These are phyloP conservation scores for Candidula unifasciata DNA, from an alignment of 2,888 invertebrate genomes.

Conservation along the genomic window DNA sequence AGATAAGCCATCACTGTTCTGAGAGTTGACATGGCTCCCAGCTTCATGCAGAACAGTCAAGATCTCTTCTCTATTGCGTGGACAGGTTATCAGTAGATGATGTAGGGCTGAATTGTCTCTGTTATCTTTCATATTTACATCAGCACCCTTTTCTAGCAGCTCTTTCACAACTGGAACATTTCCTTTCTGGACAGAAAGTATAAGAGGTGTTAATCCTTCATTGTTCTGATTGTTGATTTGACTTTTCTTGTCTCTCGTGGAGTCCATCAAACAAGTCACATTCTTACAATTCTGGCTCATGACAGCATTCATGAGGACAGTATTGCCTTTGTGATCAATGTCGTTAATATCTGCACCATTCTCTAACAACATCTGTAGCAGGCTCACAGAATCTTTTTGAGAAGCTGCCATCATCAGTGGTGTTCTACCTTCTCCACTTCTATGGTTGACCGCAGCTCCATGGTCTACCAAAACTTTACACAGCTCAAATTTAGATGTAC, in stretches of 20 bases:
- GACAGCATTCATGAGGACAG: not conserved
- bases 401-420: conserved; percentile 20
- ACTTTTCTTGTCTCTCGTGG: too few species aligned
- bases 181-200: not conserved
- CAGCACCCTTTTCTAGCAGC: too few species aligned
- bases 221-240: not conserved
- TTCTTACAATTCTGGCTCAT: not conserved
- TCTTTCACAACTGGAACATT: not conserved
- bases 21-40: conserved; percentile 10
- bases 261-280: not conserved
- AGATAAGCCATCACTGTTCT: conserved; percentile 13
- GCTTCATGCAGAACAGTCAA: not conserved
- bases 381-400: not conserved
- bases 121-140: too few species aligned
- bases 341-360: too few species aligned
- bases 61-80: not conserved
- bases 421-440: not conserved
- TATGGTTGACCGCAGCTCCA: not conserved
- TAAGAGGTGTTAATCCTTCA: not conserved
- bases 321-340: not conserved
- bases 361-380: too few species aligned
- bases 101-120: not conserved
- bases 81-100: not conserved
- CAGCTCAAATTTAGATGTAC: not conserved
- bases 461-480: too few species aligned